Conservation (phyloP, 2,888 invertebrate species). For the Falcaria lacertinaria region DNA sequence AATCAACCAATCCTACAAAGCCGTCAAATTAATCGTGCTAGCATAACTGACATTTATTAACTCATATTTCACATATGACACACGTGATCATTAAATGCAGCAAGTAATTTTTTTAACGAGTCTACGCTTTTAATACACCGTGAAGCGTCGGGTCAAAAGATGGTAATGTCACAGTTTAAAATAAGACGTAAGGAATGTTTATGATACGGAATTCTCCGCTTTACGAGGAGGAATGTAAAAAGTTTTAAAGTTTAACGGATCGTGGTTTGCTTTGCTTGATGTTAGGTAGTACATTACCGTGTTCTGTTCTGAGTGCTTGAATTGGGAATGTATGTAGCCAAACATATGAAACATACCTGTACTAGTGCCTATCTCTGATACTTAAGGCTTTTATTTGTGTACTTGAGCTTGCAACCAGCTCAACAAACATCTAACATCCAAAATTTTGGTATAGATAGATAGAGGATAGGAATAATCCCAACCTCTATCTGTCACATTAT, state of each 20-base stretch:
- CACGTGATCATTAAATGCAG: conserved; percentile 23
- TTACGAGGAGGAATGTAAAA: conserved; percentile 39
- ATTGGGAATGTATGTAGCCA: too few relatives aligned
- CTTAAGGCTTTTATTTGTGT: too few relatives aligned
- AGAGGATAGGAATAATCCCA: too few relatives aligned
- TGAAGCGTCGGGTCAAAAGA: conserved; percentile 46
- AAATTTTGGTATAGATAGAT: too few relatives aligned
- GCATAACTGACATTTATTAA: conserved; percentile 39
- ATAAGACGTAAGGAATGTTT: conserved; percentile 54
- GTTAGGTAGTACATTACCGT: too few relatives aligned
- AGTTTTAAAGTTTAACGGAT: conserved; percentile 16
- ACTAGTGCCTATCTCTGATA: too few relatives aligned
- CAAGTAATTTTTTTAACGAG: conserved; percentile 31
- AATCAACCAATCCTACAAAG: background rate
- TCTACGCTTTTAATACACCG: conserved; percentile 46
- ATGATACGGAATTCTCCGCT: conserved; percentile 46
- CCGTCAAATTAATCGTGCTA: conserved; percentile 9
- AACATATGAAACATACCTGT: too few relatives aligned
- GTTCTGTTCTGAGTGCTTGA: too few relatives aligned
- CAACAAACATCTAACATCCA: too few relatives aligned
- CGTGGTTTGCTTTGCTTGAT: conserved; percentile 6
- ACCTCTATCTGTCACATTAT: too few relatives aligned
- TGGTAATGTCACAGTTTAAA: conserved; percentile 49
- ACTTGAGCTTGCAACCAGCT: too few relatives aligned
- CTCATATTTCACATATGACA: conserved; percentile 31